Conservation (phyloP, 2,113 vertebrate genomes). For the Dascyllus trimaculatus region DNA sequence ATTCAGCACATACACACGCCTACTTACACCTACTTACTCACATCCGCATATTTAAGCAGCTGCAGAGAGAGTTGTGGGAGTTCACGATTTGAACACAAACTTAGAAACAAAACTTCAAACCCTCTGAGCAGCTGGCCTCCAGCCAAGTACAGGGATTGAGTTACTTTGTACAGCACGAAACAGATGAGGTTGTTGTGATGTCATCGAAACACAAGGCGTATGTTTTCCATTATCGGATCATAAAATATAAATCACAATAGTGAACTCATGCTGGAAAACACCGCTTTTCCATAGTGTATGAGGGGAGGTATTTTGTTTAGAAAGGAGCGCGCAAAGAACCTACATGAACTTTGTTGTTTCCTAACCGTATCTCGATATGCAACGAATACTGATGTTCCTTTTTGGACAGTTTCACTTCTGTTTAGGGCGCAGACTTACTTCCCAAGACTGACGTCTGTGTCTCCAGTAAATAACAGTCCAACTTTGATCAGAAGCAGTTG, state of each 20-base stretch:
- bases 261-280: slow-evolving; percentile 56
- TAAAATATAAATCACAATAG: slow-evolving; percentile 45
- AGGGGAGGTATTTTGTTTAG: slow-evolving; percentile 2
- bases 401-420: slow-evolving; percentile 7
- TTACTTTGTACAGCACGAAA: slow-evolving; percentile 52
- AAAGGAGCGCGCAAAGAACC: slow-evolving; percentile 6
- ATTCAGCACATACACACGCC: slow-evolving; percentile 47
- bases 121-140: slow-evolving; percentile 43
- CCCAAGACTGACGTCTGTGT: slow-evolving; percentile 10
- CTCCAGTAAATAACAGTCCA: slow-evolving; percentile 6
- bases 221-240: slow-evolving; percentile 62
- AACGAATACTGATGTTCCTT: not conserved
- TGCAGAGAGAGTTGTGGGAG: slow-evolving; percentile 57
- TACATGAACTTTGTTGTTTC: not conserved
- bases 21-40: slow-evolving; percentile 64
- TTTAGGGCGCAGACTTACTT: not conserved
- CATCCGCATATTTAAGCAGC: slow-evolving; percentile 62
- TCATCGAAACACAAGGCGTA: slow-evolving; percentile 57
- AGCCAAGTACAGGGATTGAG: slow-evolving; percentile 51
- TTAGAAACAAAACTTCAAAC: slow-evolving; percentile 57
- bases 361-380: not conserved
- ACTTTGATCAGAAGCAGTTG: slow-evolving; percentile 19
- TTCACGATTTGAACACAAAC: slow-evolving; percentile 58
- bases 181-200: slow-evolving; percentile 61
- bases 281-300: not conserved